Evolutionary conservation across 2,113 vertebrate genomes (phyloP), one percentile per base, ranked within the genome.

Genomic region (Brachionichthys hirsutus): DNA sequence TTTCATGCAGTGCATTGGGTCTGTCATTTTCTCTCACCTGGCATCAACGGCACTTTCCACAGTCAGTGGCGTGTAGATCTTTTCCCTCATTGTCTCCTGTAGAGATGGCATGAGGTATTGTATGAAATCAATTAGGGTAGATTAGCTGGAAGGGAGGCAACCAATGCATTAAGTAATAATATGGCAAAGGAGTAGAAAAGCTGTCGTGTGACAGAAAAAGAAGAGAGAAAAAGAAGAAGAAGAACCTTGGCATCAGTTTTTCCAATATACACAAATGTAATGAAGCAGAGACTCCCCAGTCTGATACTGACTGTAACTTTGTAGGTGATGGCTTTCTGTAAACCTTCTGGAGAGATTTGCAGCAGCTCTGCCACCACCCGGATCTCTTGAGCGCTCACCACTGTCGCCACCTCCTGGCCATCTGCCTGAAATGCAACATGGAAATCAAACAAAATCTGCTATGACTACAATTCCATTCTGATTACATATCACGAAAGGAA

Each of bases 1-100:
- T 30, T 30, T 8, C 24, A 30, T 30, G 24, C 24, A 30, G 24
- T 30, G 24, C n/a, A n/a, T n/a, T n/a, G 24, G 24, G 2, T 30
- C n/a, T 24, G 14, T 12, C 12, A 6, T 8, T 5, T 10, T 44
- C 19, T 54, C 58, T 87, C 76, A 98, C 97, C 97, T 97, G 91
- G 97, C 95, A 89, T 99, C 97, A 61, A 98, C 92, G 0, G 97
- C 97, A 0, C 93, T 97, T 80, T 99, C 97, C 1, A 98, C 96
- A 0, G 94, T 95, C 77, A 98, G 75, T 0, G 97, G 95, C 0
- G 95, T 99, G 85, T 92, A 95, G 78, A 99, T 98, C 88, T 95
- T 99, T 80, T 99, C 97, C 76, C 94, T 89, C 88, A 93, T 91
- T 0, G 97, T 95, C 77, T 98, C 97, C 97, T 99, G 66, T 43